phyloP scores from a whole-genome alignment of 2,888 invertebrate genomes.

The Incurvaria masculella region DNA sequence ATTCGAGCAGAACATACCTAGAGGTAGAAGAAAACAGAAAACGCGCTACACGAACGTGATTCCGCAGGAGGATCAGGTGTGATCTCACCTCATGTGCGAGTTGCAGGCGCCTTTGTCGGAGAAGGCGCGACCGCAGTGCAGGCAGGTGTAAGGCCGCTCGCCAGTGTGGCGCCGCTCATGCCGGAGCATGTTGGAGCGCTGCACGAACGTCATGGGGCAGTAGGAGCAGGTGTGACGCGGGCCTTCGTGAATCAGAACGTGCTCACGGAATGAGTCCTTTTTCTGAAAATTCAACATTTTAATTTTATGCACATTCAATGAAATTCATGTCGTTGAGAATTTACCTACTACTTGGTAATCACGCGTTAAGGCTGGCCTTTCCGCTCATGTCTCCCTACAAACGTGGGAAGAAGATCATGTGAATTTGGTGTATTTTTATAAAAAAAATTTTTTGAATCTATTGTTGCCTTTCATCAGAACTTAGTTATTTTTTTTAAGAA shows the following conservation, averaged over 20 bases:
- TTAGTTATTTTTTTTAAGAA: too few relatives aligned
- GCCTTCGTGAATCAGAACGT: conserved; percentile 55
- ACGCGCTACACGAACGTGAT: background rate
- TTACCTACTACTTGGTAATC: too few relatives aligned
- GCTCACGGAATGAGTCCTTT: conserved; percentile 56
- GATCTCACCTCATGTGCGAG: conserved; percentile 39
- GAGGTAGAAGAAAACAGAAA: too few relatives aligned
- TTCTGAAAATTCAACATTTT: conserved; percentile 36
- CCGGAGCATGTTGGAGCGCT: conserved; percentile 55
- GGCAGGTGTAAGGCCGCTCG: conserved; percentile 54
- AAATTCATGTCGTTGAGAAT: too few relatives aligned
- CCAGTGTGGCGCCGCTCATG: conserved; percentile 58
- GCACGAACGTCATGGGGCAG: conserved; percentile 58
- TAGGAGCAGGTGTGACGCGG: conserved; percentile 58
- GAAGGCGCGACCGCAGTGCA: conserved; percentile 50
- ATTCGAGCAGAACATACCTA: too few relatives aligned
- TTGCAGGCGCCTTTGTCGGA: conserved; percentile 58
- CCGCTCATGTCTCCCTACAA: too few relatives aligned
- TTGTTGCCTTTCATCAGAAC: too few relatives aligned
- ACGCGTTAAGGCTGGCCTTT: too few relatives aligned
- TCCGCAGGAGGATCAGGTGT: background rate
- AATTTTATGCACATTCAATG: too few relatives aligned
- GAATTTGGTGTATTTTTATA: too few relatives aligned
- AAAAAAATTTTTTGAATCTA: too few relatives aligned
- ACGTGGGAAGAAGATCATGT: too few relatives aligned